Percentiles rank a stretch among this genome's conserved stretches.
Evolutionary conservation across 1,140 invertebrate species (phyloP).

Genomic region (Drosophila trapezifrons): DNA sequence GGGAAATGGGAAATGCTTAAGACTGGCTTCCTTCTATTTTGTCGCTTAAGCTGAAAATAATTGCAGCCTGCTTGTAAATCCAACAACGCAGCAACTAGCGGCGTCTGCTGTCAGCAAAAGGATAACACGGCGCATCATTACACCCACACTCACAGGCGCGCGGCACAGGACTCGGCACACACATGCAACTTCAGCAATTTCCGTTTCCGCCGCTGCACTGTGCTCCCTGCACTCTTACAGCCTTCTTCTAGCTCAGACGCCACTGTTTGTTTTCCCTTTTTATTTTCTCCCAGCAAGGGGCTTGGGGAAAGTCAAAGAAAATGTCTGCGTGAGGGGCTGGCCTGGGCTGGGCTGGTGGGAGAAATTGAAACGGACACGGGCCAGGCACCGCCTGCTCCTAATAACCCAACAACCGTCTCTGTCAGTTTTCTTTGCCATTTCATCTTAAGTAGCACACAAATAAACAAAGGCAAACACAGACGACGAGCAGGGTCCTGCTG

Average conservation of each 20-base stretch:
- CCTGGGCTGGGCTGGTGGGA: constrained; percentile 54
- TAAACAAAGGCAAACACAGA: constrained; percentile 62
- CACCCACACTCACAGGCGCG: constrained; percentile 46
- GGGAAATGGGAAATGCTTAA: constrained; percentile 71
- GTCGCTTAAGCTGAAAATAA: constrained; percentile 84
- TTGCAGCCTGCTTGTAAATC: constrained; percentile 82
- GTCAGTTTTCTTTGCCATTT: constrained; percentile 80
- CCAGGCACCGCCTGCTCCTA: constrained; percentile 11
- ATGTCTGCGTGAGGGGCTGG: constrained; percentile 67
- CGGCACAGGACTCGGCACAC: constrained; percentile 13
- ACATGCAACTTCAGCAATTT: constrained; percentile 79
- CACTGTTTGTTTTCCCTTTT: constrained; percentile 45
- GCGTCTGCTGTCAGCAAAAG: constrained; percentile 73
- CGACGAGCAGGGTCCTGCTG: constrained; percentile 39
- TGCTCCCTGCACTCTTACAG: constrained; percentile 39
- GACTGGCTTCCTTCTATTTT: constrained; percentile 84
- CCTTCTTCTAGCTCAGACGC: constrained; percentile 30
- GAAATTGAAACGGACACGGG: constrained; percentile 78
- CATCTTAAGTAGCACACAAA: constrained; percentile 82
- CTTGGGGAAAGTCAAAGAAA: constrained; percentile 63
- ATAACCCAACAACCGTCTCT: constrained; percentile 28
- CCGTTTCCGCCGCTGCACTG: constrained; percentile 72
- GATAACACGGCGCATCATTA: constrained; percentile 76
- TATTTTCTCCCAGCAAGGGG: constrained; percentile 34
- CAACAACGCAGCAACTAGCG: constrained; percentile 66